Percentiles rank a stretch among this genome's conserved stretches.
phyloP scores from a whole-genome alignment of 2,797 vertebrate genomes.

The Poecilia velifera region DNA sequence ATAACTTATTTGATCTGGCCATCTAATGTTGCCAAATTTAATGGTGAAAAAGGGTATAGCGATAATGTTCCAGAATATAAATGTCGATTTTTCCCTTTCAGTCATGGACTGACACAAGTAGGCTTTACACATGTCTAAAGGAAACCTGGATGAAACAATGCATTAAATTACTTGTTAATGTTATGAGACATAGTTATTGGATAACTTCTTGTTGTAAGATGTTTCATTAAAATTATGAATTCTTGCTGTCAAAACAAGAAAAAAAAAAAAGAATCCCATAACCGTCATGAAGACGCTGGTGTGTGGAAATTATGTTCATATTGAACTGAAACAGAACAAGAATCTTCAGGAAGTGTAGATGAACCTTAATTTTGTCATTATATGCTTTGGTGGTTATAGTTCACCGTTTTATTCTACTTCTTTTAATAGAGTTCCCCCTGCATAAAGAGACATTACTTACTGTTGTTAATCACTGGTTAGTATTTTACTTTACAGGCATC shows the following conservation, averaged over 20 bases:
- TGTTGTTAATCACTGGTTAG: background rate
- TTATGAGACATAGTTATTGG: background rate
- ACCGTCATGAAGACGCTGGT: too few relatives aligned
- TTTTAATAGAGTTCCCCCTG: background rate
- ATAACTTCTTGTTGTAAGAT: background rate
- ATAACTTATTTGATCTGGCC: constrained; percentile 39
- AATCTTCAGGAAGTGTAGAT: background rate
- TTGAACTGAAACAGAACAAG: background rate
- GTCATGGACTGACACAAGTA: background rate
- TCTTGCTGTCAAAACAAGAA: background rate
- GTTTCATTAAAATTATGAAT: background rate
- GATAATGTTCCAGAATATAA: background rate
- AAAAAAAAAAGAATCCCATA: background rate
- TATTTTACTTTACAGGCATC: constrained; percentile 18
- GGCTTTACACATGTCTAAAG: constrained; percentile 13
- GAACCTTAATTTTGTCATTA: background rate
- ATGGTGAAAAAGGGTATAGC: constrained; percentile 7
- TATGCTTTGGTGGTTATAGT: background rate
- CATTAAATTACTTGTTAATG: background rate
- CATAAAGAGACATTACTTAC: background rate
- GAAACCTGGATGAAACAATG: background rate
- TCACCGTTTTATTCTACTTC: background rate
- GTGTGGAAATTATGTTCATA: background rate
- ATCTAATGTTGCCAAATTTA: background rate
- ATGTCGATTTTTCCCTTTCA: background rate